These are phyloP conservation scores for Actinostola sp. DNA, from an alignment of 92 coral and sea anemone genomes.

Conservation along the genomic window DNA sequence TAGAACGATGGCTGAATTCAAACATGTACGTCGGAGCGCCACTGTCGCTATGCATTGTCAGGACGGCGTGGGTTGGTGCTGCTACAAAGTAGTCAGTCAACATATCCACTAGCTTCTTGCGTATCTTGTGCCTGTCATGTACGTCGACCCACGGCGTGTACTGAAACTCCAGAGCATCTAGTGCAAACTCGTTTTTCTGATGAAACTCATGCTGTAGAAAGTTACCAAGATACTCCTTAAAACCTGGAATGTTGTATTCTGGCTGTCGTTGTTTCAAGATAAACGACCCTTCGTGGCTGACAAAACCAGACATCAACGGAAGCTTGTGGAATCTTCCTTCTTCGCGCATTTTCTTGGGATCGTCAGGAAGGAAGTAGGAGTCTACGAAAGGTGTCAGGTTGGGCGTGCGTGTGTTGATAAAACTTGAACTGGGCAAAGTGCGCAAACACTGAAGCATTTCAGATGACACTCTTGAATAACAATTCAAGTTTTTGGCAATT, in stretches of 20 bases:
- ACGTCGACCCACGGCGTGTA: constrained; percentile 59
- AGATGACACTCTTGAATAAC: constrained; percentile 12
- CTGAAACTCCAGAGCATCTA: constrained; percentile 68
- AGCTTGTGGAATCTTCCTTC: constrained; percentile 66
- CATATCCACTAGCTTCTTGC: constrained; percentile 54
- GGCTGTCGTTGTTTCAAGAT: constrained; percentile 10
- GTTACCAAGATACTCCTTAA: constrained; percentile 10
- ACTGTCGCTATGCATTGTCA: constrained; percentile 39
- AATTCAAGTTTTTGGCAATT: constrained; percentile 40
- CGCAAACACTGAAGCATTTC: constrained; percentile 52
- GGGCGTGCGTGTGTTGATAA: background rate
- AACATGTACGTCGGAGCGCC: constrained; percentile 57
- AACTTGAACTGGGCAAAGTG: background rate
- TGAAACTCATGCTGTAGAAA: constrained; percentile 1
- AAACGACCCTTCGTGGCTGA: constrained; percentile 70
- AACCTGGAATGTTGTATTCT: constrained; percentile 15
- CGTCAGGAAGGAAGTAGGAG: constrained; percentile 49
- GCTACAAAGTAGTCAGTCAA: constrained; percentile 47
- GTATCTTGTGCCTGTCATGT: constrained; percentile 28
- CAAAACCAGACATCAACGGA: constrained; percentile 70
- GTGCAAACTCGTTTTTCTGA: constrained; percentile 17
- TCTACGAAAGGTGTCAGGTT: constrained; percentile 49
- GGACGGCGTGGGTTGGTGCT: constrained; percentile 68
- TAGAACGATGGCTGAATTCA: constrained; percentile 68
- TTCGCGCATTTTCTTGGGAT: constrained; percentile 60